Percentiles rank a stretch among this genome's conserved stretches.
These are phyloP conservation scores for Pseudeuparius sepicola DNA, from an alignment of 2,888 invertebrate species.

Conservation along the genomic window DNA sequence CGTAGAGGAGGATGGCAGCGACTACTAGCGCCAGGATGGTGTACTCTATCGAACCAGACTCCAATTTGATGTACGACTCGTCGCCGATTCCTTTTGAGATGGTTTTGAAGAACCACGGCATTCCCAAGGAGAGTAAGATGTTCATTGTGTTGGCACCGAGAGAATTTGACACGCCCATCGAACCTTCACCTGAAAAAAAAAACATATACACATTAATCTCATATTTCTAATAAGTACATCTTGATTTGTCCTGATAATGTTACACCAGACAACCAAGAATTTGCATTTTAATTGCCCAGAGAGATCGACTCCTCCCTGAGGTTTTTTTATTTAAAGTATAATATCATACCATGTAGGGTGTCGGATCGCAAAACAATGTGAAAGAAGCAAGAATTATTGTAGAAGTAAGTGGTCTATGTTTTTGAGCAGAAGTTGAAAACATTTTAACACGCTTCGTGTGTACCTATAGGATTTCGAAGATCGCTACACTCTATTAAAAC, in stretches of 20 bases:
- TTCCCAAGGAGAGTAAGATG: constrained; percentile 69
- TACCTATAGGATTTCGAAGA: too few relatives aligned
- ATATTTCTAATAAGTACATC: too few relatives aligned
- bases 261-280: background rate
- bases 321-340: too few relatives aligned
- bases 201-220: too few relatives aligned
- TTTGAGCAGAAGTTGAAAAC: too few relatives aligned
- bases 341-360: too few relatives aligned
- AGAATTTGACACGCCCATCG: constrained; percentile 80
- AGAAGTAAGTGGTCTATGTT: too few relatives aligned
- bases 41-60: constrained; percentile 72
- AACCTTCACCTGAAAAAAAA: constrained; percentile 59
- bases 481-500: too few relatives aligned
- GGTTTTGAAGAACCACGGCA: constrained; percentile 77
- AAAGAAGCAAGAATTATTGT: too few relatives aligned
- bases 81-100: constrained; percentile 42
- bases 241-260: too few relatives aligned
- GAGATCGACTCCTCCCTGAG: background rate
- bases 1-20: constrained; percentile 61
- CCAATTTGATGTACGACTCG: constrained; percentile 50
- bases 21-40: constrained; percentile 68
- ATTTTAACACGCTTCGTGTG: too few relatives aligned
- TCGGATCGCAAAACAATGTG: too few relatives aligned
- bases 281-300: background rate
- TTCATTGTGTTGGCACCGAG: constrained; percentile 80